These are phyloP conservation scores for Adela reaumurella DNA, from an alignment of 2,888 invertebrate genomes.

Conservation along the genomic window DNA sequence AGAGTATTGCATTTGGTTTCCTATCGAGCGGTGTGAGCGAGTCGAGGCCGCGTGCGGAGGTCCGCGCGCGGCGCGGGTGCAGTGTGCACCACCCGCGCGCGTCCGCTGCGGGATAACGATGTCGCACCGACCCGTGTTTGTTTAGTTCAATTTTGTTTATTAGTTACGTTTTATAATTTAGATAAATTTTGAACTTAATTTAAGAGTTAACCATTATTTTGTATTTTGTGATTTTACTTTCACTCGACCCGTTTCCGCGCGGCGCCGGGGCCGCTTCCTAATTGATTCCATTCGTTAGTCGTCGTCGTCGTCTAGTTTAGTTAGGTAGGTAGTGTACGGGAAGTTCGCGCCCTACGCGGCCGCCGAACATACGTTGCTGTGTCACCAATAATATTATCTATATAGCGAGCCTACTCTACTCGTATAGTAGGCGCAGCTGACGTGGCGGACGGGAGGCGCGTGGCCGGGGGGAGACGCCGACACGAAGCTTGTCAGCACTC, in stretches of 20 bases:
- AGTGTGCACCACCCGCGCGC: too few relatives aligned
- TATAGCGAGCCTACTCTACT: slow-evolving; percentile 33
- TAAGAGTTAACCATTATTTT: slow-evolving; percentile 53
- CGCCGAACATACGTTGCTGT: slow-evolving; percentile 31
- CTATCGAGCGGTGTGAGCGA: too few relatives aligned
- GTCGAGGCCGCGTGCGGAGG: too few relatives aligned
- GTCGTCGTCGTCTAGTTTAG: too few relatives aligned
- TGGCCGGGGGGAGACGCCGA: neutral
- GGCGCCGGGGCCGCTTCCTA: neutral
- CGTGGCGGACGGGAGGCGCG: neutral
- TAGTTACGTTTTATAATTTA: slow-evolving; percentile 55
- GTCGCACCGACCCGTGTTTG: slow-evolving; percentile 17
- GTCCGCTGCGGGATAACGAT: neutral
- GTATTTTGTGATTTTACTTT: slow-evolving; percentile 36
- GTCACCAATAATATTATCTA: slow-evolving; percentile 54
- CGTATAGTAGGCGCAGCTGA: neutral
- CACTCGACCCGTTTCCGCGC: slow-evolving; percentile 6
- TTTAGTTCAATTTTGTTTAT: slow-evolving; percentile 58
- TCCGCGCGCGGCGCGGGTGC: neutral
- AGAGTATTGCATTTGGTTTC: slow-evolving; percentile 44
- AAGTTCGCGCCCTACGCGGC: neutral
- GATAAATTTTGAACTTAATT: slow-evolving; percentile 53
- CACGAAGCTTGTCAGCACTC: too few relatives aligned
- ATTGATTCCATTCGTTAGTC: slow-evolving; percentile 2
- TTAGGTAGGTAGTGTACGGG: neutral